These are phyloP conservation scores for Rapana venosa DNA, from an alignment of 2,888 invertebrate genomes.

Conservation along the genomic window DNA sequence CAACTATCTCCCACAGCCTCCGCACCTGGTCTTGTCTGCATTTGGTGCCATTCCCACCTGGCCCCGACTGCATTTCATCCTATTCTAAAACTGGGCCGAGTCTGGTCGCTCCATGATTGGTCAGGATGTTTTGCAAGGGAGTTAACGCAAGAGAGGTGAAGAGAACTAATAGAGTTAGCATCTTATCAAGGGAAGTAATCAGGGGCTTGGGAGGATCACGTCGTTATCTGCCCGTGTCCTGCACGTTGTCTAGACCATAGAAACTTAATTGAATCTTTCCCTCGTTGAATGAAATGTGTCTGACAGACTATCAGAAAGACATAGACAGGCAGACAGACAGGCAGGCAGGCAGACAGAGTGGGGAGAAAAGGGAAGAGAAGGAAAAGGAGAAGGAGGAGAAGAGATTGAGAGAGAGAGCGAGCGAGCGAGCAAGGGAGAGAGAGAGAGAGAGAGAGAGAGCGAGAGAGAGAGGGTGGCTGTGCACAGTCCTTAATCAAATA, in stretches of 20 bases:
- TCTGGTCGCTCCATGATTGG: background rate
- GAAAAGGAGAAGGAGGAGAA: background rate
- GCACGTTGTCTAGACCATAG: background rate
- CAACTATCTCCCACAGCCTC: too few species aligned
- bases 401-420: background rate
- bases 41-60: background rate
- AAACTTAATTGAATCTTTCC: background rate
- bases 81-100: background rate
- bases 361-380: background rate
- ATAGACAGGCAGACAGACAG: background rate
- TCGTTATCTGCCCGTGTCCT: conserved; percentile 5
- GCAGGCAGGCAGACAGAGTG: too few species aligned
- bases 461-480: background rate
- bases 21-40: background rate
- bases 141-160: background rate
- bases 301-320: background rate
- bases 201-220: background rate
- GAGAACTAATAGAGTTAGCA: conserved; percentile 4
- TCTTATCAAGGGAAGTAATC: conserved; percentile 3
- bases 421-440: background rate
- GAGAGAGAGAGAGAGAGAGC: background rate
- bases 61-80: too few species aligned
- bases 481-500: conserved; percentile 13
- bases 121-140: background rate
- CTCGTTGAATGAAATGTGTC: background rate